Conservation (phyloP, 2,797 vertebrate species). For the Megalops cyprinoides region DNA sequence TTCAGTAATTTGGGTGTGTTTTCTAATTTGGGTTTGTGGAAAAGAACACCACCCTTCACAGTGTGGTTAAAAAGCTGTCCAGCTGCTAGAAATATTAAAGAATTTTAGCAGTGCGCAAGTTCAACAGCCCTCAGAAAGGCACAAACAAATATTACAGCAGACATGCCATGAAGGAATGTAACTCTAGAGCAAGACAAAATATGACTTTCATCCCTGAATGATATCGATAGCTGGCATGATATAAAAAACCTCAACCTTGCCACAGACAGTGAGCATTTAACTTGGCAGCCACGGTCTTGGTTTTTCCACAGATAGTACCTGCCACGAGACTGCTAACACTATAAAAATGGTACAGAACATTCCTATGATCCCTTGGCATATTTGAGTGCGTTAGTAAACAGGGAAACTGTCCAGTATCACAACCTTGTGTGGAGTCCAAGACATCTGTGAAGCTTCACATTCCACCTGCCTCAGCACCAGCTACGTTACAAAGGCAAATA, state of each 20-base stretch:
- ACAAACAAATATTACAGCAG: not conserved
- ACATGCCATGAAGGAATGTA: not conserved
- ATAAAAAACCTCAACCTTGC: not conserved
- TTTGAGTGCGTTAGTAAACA: no score
- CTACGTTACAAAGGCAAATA: no score
- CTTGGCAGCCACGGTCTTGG: not conserved
- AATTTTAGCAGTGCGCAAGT: no score
- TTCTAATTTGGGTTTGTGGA: not conserved
- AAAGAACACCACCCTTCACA: not conserved
- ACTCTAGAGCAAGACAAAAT: not conserved
- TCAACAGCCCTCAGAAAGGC: not conserved
- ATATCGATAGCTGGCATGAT: not conserved
- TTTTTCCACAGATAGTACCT: not conserved
- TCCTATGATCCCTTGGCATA: no score
- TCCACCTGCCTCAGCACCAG: no score
- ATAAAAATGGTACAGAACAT: no score
- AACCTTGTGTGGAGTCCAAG: no score
- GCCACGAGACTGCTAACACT: not conserved
- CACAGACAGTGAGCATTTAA: not conserved
- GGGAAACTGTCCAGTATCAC: no score
- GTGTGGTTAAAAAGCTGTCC: not conserved
- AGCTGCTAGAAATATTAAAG: constrained; percentile 5
- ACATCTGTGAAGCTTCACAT: no score
- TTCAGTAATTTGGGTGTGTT: constrained; percentile 1
- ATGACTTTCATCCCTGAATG: not conserved